Base-by-base conservation (phyloP, 2,888 invertebrate species). In the Bursaphelenchus okinawaensis region DNA sequence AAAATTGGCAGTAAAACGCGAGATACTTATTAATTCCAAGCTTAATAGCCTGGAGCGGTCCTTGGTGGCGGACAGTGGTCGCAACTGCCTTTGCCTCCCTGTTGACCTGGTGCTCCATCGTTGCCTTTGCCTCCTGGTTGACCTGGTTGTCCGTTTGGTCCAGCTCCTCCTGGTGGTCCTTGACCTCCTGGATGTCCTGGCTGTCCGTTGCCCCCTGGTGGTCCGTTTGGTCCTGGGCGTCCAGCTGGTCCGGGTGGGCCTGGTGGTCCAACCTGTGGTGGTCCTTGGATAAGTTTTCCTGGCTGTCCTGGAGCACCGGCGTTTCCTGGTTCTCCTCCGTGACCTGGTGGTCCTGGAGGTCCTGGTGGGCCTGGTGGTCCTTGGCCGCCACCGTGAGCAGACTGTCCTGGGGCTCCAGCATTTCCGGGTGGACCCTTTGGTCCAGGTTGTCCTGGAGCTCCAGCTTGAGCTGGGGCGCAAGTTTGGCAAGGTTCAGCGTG, bases 81-180 rank as follows among this genome's bases (percentile, higher is more conserved):
- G 56, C 63, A 63, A 19, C 27, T 23, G 9, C 65, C 65, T 40
- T 50, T 50, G 19, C 52, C 63, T 23, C 65, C 65, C 23, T 50
- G 51, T 26, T 19, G 54, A 23, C 65, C 65, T 24, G 61, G 62
- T 31, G 65, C 63, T 9, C 65, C 65, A 29, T 20, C 4, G 8
- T 50, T 55, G 19, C 65, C 65, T 31, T 22, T 50, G 40, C 50
- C 62, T 50, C 66, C 66, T 4, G 66, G 62, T 19, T 28, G 52
- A 23, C 66, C 66, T 23, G 54, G 50, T 52, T 27, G 20, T 6
- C 63, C 63, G 31, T 31, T 22, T 6, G 19, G 6, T 29, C 76
- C 77, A 0, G 66, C 66, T 56, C 73, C 68, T 58, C 86, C 86
- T 16, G 74, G 63, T 4, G 50, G 51, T 60, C 86, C 86, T 19